A percentile compares a stretch with the other conserved stretches of the same genome.
phyloP scores from a whole-genome alignment of 2,113 vertebrate species.

The Burhinus bistriatus region DNA sequence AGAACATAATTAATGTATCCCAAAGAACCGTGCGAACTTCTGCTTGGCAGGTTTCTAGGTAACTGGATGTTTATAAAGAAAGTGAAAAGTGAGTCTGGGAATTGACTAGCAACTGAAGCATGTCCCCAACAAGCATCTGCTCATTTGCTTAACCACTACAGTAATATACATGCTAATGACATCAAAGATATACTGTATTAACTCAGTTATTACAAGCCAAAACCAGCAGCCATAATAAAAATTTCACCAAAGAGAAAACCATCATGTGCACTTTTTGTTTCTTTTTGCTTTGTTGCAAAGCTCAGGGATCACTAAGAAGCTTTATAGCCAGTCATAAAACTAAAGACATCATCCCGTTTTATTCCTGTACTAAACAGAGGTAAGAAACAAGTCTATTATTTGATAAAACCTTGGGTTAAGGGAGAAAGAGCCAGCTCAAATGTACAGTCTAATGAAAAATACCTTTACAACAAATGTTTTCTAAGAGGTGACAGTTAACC shows the following conservation, averaged over 20 bases:
- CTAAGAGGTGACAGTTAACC: neutral
- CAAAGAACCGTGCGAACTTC: neutral
- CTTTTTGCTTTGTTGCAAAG: neutral
- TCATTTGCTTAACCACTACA: constrained; percentile 7
- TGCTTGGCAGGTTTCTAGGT: constrained; percentile 12
- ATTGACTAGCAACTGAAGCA: neutral
- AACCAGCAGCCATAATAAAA: neutral
- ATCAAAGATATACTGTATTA: constrained; percentile 6
- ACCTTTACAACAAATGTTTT: neutral
- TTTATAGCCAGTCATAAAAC: constrained; percentile 24
- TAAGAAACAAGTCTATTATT: neutral
- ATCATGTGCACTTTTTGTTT: neutral
- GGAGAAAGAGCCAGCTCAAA: neutral
- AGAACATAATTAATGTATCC: neutral
- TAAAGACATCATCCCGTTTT: neutral
- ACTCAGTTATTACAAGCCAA: constrained; percentile 3
- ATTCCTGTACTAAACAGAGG: neutral
- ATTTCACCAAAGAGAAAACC: neutral
- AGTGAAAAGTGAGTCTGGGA: neutral
- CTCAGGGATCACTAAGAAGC: neutral
- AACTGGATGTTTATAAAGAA: constrained; percentile 9
- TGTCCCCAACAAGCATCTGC: neutral
- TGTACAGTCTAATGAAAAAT: neutral
- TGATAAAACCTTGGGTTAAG: neutral
- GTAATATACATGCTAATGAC: neutral